phyloP scores from a whole-genome alignment of 2,888 invertebrate species.

The Philopedon plagiatum region DNA sequence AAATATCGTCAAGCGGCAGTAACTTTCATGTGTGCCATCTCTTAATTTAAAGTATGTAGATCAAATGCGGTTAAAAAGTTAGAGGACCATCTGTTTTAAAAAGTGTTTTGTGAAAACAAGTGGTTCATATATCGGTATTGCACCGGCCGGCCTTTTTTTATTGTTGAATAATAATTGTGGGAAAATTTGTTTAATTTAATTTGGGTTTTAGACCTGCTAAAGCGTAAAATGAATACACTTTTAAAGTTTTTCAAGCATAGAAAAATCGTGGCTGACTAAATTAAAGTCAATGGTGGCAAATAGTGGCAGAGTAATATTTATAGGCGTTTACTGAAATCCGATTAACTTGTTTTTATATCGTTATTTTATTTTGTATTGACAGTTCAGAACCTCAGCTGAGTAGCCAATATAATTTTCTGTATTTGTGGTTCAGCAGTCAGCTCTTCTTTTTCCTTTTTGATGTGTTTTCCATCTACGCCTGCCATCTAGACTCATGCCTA shows the following conservation, averaged over 20 bases:
- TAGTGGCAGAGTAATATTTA: too few relatives aligned
- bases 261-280: too few relatives aligned
- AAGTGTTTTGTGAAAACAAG: conserved; percentile 15
- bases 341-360: too few relatives aligned
- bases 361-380: too few relatives aligned
- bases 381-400: too few relatives aligned
- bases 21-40: conserved; percentile 21
- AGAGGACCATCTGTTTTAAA: conserved; percentile 1
- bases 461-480: too few relatives aligned
- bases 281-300: too few relatives aligned
- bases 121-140: conserved; percentile 24
- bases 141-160: conserved; percentile 16
- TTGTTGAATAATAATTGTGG: conserved; percentile 40
- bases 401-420: too few relatives aligned
- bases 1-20: conserved; percentile 16
- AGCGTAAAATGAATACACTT: conserved; percentile 21
- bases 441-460: too few relatives aligned
- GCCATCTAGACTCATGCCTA: too few relatives aligned
- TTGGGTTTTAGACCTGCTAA: conserved; percentile 6
- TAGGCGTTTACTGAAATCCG: too few relatives aligned
- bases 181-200: not conserved
- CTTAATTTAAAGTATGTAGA: conserved; percentile 26
- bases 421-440: too few relatives aligned
- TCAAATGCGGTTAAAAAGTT: conserved; percentile 21
- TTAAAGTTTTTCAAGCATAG: not conserved